A percentile compares a stretch with the other conserved stretches of the same genome.
Evolutionary conservation across 2,888 invertebrate species (phyloP).

Genomic region (Calliopum simillimum): DNA sequence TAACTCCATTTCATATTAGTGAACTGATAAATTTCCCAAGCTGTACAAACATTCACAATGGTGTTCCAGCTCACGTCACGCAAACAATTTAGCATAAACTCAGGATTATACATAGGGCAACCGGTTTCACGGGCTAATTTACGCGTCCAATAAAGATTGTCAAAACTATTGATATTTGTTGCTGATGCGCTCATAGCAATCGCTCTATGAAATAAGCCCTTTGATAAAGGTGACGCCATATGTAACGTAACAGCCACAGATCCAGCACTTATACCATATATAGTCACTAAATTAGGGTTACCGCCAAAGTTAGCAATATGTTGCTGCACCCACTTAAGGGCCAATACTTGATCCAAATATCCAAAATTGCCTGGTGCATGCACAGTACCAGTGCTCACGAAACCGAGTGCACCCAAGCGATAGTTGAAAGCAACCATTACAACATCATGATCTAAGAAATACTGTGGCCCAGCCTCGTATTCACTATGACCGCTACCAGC

Average conservation of each 20-base stretch:
- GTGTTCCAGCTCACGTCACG: slow-evolving; percentile 51
- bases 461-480: slow-evolving; percentile 57
- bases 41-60: slow-evolving; percentile 49
- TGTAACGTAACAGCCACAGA: slow-evolving; percentile 68
- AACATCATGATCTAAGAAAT: slow-evolving; percentile 59
- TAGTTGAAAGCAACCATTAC: slow-evolving; percentile 62
- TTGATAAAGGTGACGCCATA: slow-evolving; percentile 74
- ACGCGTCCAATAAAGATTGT: slow-evolving; percentile 69
- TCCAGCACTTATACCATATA: slow-evolving; percentile 72
- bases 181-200: slow-evolving; percentile 76
- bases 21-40: slow-evolving; percentile 54
- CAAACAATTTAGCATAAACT: slow-evolving; percentile 72
- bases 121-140: slow-evolving; percentile 71
- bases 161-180: slow-evolving; percentile 69
- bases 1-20: slow-evolving; percentile 60
- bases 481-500: slow-evolving; percentile 56
- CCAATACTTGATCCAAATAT: too few relatives aligned
- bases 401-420: slow-evolving; percentile 67
- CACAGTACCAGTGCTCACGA: slow-evolving; percentile 72
- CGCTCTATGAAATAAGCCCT: slow-evolving; percentile 75
- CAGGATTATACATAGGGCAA: slow-evolving; percentile 71
- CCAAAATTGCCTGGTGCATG: slow-evolving; percentile 76
- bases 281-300: slow-evolving; percentile 73
- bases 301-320: slow-evolving; percentile 77
- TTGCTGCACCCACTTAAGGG: slow-evolving; percentile 73